Conservation (phyloP, 2,888 invertebrate species). For the Macrophya alboannulata region DNA sequence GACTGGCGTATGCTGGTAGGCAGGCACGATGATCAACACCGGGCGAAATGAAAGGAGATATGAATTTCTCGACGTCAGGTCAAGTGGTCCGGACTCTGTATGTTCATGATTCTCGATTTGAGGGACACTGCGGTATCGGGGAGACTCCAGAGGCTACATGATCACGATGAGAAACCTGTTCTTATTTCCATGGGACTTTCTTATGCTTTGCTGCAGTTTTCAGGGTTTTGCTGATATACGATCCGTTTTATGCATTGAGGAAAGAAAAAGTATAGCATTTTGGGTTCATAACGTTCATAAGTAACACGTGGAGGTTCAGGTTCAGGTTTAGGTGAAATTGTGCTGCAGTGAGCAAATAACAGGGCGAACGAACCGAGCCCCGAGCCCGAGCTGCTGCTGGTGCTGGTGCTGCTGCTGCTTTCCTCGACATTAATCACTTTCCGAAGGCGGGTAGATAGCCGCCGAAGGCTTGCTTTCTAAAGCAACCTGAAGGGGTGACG, state of each 20-base stretch:
- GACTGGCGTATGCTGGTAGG: constrained; percentile 60
- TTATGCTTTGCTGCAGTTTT: too few species aligned
- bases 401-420: constrained; percentile 56
- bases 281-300: neutral
- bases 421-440: constrained; percentile 79
- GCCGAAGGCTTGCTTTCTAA: constrained; percentile 78
- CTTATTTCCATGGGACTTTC: neutral
- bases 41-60: neutral
- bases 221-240: too few species aligned
- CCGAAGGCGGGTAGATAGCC: constrained; percentile 78
- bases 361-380: constrained; percentile 63
- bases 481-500: constrained; percentile 76
- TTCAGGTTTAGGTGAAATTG: neutral
- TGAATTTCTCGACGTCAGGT: neutral
- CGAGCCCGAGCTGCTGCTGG: neutral
- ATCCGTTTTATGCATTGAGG: neutral
- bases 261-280: neutral
- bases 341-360: constrained; percentile 74
- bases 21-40: neutral
- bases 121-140: neutral
- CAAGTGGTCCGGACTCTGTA: too few species aligned
- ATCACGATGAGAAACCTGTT: constrained; percentile 29
- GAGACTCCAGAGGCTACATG: neutral
- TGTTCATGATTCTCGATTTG: neutral
- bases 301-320: neutral